Percentiles rank a stretch among this genome's conserved stretches.
Conservation (phyloP, 2,113 vertebrate genomes). For the Mirounga angustirostris region DNA sequence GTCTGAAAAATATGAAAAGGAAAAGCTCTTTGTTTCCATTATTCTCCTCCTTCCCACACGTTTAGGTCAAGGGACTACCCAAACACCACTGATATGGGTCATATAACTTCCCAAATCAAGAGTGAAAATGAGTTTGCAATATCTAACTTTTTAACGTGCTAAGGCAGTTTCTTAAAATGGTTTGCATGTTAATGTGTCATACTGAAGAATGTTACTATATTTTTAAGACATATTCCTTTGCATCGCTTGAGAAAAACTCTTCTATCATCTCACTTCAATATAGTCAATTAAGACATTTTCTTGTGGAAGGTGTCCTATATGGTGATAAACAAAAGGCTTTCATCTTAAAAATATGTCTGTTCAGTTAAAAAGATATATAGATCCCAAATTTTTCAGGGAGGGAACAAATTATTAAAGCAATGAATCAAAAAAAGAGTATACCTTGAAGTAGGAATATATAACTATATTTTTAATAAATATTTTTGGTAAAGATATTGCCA, state of each 20-base stretch:
- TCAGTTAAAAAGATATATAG: conserved; percentile 42
- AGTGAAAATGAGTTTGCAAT: background rate
- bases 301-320: background rate
- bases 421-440: background rate
- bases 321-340: conserved; percentile 32
- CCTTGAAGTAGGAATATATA: conserved; percentile 40
- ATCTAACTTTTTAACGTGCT: background rate
- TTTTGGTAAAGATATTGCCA: conserved; percentile 69
- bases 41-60: background rate
- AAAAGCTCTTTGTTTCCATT: background rate
- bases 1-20: conserved; percentile 2
- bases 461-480: conserved; percentile 68
- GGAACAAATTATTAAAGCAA: conserved; percentile 32
- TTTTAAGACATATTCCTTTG: conserved; percentile 11
- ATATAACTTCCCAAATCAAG: background rate
- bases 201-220: background rate
- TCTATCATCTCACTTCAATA: background rate
- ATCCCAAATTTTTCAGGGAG: background rate
- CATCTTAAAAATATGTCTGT: conserved; percentile 1
- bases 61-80: background rate
- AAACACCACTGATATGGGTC: background rate
- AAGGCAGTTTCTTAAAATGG: conserved; percentile 1
- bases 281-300: conserved; percentile 1
- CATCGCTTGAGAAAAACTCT: background rate
- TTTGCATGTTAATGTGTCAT: background rate